Base-by-base conservation (phyloP, 2,797 vertebrate species). In the Sebastes oblongus region DNA sequence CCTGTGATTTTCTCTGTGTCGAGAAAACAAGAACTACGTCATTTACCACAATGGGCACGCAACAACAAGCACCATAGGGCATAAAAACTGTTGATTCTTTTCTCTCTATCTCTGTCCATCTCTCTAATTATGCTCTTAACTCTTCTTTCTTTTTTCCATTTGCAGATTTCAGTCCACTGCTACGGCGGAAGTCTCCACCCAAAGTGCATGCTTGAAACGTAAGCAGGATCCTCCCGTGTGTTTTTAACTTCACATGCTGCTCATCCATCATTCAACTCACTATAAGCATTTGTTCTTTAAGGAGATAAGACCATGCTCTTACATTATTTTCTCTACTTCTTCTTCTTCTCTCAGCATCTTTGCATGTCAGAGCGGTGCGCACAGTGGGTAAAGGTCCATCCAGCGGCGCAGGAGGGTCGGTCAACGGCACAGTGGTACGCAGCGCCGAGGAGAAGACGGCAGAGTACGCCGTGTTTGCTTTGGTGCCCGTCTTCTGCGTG, bases 401-500 rank as follows among this genome's bases (percentile, higher is more conserved):
- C 3, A 60, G n/a, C 4, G 86, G 85, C 1, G 50, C 84, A 27
- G 91, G 74, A 3, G 85, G 42, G 1, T 84, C 87, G 0, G 72
- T 83, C 18, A 99, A 99, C 0, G 59, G 93, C 88, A 98, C 98
- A 0, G 86, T 90, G 6, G 91, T 96, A 0, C 93, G 93, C 2
- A 92, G 94, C 30, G 74, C 95, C 0, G 97, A 98, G 83, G 97
- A 97, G 22, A 97, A 95, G 0, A 93, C 92, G 0, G 94, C 98
- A 0, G 97, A 98, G 89, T 98, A 97, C 0, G 97, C 97, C 0
- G 97, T 99, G 34, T 95, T 99, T 8, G 97, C 97, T 55, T 93
- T 99, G 3, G 98, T 99, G 77, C 98, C 98, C 0, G 77, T 99
- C 77, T 99, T 99, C 95, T 99, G 98, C 6, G 93, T 98, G 77